These are phyloP conservation scores for Scolopax rusticola DNA, from an alignment of 2,797 vertebrate species.

Conservation along the genomic window DNA sequence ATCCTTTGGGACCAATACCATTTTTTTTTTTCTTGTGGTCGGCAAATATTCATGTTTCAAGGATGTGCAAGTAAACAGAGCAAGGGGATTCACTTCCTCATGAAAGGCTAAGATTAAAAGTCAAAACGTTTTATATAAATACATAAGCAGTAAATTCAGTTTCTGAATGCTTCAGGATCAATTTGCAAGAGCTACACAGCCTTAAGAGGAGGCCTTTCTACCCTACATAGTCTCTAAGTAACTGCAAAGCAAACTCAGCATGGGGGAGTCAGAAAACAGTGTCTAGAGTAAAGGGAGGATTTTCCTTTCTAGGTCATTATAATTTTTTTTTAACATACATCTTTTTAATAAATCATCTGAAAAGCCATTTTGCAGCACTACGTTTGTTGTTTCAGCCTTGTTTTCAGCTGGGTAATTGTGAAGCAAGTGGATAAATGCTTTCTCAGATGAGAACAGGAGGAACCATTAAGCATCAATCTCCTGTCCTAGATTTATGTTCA, in stretches of 20 bases:
- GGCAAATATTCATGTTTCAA: not conserved
- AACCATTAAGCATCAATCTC: slow-evolving; percentile 17
- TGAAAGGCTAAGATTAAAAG: not conserved
- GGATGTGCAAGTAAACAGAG: not conserved
- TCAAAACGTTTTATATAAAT: not conserved
- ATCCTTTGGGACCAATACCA: not conserved
- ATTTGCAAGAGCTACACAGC: not conserved
- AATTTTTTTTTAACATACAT: not conserved
- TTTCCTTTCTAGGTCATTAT: not conserved
- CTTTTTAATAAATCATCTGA: slow-evolving; percentile 13
- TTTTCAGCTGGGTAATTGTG: slow-evolving; percentile 11
- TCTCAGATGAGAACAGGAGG: slow-evolving; percentile 26
- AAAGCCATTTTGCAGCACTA: not conserved
- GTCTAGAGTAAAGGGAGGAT: not conserved
- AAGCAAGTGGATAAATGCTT: slow-evolving; percentile 22
- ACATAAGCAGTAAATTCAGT: not conserved
- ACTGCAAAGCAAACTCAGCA: not conserved
- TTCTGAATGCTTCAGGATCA: not conserved
- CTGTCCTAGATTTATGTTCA: not conserved
- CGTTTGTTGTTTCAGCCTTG: not conserved
- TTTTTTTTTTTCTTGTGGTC: not conserved
- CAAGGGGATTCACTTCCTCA: not conserved
- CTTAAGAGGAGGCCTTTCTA: not conserved
- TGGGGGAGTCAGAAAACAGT: not conserved
- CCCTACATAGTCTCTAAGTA: not conserved